phyloP scores from a whole-genome alignment of 1,140 invertebrate species.

The Caerostris extrusa region DNA sequence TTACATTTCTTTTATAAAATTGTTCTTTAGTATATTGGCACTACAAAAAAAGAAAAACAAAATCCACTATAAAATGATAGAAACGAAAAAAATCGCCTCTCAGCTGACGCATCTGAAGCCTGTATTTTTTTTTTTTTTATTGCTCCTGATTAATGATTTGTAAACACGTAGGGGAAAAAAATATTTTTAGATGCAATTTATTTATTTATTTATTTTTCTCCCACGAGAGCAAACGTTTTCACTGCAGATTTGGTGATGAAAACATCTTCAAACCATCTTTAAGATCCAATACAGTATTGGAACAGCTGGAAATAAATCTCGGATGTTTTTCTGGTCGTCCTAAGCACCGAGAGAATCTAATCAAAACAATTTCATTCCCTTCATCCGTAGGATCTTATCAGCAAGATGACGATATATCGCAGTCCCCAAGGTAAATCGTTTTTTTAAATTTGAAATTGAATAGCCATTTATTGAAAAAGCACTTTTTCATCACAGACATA shows the following conservation, averaged over 20 bases:
- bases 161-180: too few species aligned
- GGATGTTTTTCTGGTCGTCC: not conserved
- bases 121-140: too few species aligned
- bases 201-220: not conserved
- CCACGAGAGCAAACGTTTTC: not conserved
- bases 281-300: not conserved
- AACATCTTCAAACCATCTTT: not conserved
- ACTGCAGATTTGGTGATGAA: not conserved
- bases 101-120: too few species aligned
- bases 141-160: too few species aligned
- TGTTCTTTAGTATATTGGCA: too few species aligned
- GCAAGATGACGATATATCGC: not conserved
- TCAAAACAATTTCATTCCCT: not conserved
- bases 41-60: too few species aligned
- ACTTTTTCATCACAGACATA: too few species aligned
- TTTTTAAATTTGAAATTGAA: not conserved
- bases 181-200: too few species aligned
- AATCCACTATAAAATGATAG: too few species aligned
- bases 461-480: too few species aligned
- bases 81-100: too few species aligned
- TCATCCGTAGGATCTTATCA: not conserved
- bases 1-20: too few species aligned
- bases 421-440: not conserved
- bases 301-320: not conserved
- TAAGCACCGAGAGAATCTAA: not conserved